phyloP scores from a whole-genome alignment of 2,888 invertebrate species.

The Oligia strigilis region DNA sequence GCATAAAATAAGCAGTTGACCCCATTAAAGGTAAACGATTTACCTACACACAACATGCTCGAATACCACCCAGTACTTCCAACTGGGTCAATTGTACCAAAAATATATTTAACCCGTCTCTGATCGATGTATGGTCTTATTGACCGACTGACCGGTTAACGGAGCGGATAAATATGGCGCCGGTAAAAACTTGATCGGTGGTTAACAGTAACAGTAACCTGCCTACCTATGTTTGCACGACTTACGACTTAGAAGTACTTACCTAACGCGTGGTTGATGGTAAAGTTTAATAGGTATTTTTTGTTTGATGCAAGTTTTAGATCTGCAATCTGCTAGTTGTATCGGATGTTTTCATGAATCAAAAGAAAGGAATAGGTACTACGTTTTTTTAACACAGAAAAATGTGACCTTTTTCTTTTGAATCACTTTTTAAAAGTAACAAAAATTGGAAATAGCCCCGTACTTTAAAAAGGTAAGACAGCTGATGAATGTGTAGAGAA shows the following conservation, averaged over 20 bases:
- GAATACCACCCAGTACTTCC: slow-evolving; percentile 11
- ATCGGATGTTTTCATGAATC: background rate
- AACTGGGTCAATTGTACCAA: slow-evolving; percentile 57
- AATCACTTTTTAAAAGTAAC: background rate
- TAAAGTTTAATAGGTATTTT: background rate
- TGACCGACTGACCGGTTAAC: slow-evolving; percentile 66
- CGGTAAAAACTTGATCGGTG: slow-evolving; percentile 54
- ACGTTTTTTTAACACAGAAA: background rate
- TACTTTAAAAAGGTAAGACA: background rate
- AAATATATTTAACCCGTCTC: slow-evolving; percentile 62
- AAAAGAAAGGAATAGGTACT: background rate
- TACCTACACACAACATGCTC: slow-evolving; percentile 16
- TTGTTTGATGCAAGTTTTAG: background rate
- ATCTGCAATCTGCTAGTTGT: background rate
- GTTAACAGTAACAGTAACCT: slow-evolving; percentile 33
- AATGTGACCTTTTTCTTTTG: background rate
- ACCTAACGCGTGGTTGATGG: background rate
- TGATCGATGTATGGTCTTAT: slow-evolving; percentile 51
- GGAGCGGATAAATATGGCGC: slow-evolving; percentile 45
- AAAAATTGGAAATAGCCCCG: rapidly evolving
- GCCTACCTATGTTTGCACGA: slow-evolving; percentile 38
- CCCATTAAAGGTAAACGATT: slow-evolving; percentile 32
- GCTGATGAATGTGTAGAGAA: background rate
- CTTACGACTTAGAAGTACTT: background rate
- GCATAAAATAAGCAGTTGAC: slow-evolving; percentile 32